These are phyloP conservation scores for Carapus acus DNA, from an alignment of 2,797 vertebrate genomes.

Conservation along the genomic window DNA sequence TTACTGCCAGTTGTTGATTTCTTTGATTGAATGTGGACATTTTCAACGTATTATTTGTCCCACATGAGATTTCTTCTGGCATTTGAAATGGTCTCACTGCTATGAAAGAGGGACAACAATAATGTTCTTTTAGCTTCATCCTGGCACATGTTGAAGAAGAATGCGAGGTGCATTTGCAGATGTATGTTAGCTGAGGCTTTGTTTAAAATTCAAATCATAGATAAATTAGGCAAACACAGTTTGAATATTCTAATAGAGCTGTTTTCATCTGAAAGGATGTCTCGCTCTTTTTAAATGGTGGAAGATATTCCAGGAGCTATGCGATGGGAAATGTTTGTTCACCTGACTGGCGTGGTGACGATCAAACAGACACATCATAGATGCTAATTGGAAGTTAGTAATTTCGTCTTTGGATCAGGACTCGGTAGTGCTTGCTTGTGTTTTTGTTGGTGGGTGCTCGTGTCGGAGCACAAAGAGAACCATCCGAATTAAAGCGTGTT, in stretches of 20 bases:
- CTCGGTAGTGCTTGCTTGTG: conserved; percentile 9
- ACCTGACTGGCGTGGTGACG: not conserved
- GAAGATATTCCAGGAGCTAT: not conserved
- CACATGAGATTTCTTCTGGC: too few species aligned
- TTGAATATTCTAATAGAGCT: not conserved
- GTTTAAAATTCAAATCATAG: too few species aligned
- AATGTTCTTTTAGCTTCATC: too few species aligned
- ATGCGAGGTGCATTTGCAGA: too few species aligned
- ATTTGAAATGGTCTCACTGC: too few species aligned
- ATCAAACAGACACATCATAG: not conserved
- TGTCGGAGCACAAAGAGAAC: conserved; percentile 40
- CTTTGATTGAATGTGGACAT: too few species aligned
- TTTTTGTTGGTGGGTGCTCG: conserved; percentile 24
- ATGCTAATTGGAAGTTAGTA: not conserved
- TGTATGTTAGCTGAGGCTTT: too few species aligned
- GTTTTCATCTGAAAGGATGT: not conserved
- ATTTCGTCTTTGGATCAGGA: not conserved
- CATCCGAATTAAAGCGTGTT: conserved; percentile 36
- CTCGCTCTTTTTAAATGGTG: not conserved
- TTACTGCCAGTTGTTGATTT: too few species aligned
- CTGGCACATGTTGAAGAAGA: too few species aligned
- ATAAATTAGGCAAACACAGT: too few species aligned
- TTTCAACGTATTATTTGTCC: too few species aligned
- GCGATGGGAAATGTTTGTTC: not conserved
- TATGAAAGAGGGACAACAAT: too few species aligned